Evolutionary conservation across 2,113 vertebrate species (phyloP).

Genomic region (Erythrolamprus reginae): DNA sequence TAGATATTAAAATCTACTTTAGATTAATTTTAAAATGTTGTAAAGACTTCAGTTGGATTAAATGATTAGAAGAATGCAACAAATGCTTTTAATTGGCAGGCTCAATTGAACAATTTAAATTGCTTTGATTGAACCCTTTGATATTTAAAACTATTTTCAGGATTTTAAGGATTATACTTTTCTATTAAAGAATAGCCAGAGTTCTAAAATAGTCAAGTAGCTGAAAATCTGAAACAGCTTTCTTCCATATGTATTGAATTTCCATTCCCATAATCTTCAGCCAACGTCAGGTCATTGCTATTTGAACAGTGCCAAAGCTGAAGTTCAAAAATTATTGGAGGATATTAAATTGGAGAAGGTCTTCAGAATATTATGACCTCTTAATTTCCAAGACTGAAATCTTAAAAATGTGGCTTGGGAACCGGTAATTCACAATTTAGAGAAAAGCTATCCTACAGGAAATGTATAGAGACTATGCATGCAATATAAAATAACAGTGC

Average conservation of each 20-base stretch:
- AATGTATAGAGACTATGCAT: neutral
- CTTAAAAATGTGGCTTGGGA: neutral
- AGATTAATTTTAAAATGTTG: slow-evolving; percentile 34
- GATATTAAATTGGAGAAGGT: neutral
- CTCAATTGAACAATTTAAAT: slow-evolving; percentile 8
- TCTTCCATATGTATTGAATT: neutral
- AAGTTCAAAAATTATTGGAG: neutral
- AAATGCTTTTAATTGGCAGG: slow-evolving; percentile 28
- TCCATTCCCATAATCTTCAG: neutral
- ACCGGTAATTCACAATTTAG: neutral
- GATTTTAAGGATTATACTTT: slow-evolving; percentile 31
- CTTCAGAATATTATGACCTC: neutral
- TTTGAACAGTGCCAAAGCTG: neutral
- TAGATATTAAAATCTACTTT: slow-evolving; percentile 7
- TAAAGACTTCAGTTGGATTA: slow-evolving; percentile 52
- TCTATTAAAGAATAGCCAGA: slow-evolving; percentile 25
- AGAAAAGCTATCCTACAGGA: neutral
- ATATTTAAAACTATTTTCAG: slow-evolving; percentile 28
- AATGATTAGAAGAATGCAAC: slow-evolving; percentile 45
- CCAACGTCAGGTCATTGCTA: neutral
- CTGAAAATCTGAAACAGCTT: neutral
- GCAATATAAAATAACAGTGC: neutral
- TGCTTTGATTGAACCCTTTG: neutral
- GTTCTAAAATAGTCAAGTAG: neutral
- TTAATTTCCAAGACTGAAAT: neutral